phyloP scores from a whole-genome alignment of 2,113 vertebrate species.

The Corynorhinus townsendii region DNA sequence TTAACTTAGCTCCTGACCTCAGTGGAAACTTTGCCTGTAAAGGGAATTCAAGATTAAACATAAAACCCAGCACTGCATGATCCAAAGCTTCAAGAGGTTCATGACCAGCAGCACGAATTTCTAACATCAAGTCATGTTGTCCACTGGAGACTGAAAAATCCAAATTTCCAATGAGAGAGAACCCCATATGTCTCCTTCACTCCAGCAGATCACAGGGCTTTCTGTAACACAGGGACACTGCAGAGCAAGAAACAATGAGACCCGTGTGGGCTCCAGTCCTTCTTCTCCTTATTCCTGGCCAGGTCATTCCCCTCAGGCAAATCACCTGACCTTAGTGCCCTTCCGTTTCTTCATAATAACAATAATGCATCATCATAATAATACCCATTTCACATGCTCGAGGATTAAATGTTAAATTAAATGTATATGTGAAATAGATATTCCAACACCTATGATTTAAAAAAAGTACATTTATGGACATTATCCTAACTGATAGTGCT shows the following conservation, averaged over 20 bases:
- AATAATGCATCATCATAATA: not conserved
- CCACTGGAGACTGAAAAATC: slow-evolving; percentile 15
- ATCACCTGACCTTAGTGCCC: not conserved
- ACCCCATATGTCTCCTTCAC: not conserved
- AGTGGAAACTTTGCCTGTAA: not conserved
- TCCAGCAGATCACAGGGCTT: not conserved
- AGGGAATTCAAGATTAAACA: not conserved
- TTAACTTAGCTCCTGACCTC: not conserved
- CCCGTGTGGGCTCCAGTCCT: fast-evolving
- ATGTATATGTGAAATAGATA: not conserved
- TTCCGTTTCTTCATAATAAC: not conserved
- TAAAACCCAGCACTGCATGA: not conserved
- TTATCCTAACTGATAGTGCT: not conserved
- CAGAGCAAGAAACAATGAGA: not conserved
- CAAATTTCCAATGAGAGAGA: not conserved
- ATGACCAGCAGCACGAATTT: not conserved
- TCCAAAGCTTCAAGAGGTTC: not conserved
- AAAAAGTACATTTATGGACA: not conserved
- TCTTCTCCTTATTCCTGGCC: not conserved
- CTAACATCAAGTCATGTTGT: not conserved
- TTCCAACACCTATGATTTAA: not conserved
- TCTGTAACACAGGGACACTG: fast-evolving
- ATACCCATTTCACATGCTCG: not conserved
- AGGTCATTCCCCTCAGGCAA: not conserved
- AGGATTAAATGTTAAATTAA: not conserved